Percentiles rank a stretch among this genome's conserved stretches.
Conservation (phyloP, 2,888 invertebrate genomes). For the Diadegma fenestrale region DNA sequence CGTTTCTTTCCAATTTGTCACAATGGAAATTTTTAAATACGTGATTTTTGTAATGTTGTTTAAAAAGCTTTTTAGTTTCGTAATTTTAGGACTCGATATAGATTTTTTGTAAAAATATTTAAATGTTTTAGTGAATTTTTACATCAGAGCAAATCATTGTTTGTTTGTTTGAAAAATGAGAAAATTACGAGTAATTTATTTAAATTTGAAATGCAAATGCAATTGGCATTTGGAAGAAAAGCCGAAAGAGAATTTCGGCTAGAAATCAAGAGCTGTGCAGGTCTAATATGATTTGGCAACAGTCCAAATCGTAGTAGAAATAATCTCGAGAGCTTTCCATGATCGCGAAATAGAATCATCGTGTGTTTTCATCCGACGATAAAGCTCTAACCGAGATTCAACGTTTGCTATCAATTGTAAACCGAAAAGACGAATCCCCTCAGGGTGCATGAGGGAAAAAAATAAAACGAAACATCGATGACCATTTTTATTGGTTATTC, state of each 20-base stretch:
- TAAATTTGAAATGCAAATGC: neutral
- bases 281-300: slow-evolving; percentile 72
- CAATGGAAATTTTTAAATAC: neutral
- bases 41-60: neutral
- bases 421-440: neutral
- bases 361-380: neutral
- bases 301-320: slow-evolving; percentile 75
- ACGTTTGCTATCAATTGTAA: neutral
- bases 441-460: neutral
- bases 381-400: slow-evolving; percentile 5
- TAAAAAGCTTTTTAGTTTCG: neutral
- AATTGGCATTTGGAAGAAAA: neutral
- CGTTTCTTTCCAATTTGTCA: neutral
- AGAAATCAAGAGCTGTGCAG: slow-evolving; percentile 23
- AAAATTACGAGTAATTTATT: neutral
- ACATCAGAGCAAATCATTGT: neutral
- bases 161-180: neutral
- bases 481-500: neutral
- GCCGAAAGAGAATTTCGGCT: slow-evolving; percentile 4
- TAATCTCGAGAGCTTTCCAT: slow-evolving; percentile 71
- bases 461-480: neutral
- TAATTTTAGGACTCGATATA: neutral
- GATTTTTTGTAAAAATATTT: neutral
- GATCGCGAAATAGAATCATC: slow-evolving; percentile 40
- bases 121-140: neutral